phyloP scores from a whole-genome alignment of 1,140 invertebrate species.

The Colletes latitarsis region DNA sequence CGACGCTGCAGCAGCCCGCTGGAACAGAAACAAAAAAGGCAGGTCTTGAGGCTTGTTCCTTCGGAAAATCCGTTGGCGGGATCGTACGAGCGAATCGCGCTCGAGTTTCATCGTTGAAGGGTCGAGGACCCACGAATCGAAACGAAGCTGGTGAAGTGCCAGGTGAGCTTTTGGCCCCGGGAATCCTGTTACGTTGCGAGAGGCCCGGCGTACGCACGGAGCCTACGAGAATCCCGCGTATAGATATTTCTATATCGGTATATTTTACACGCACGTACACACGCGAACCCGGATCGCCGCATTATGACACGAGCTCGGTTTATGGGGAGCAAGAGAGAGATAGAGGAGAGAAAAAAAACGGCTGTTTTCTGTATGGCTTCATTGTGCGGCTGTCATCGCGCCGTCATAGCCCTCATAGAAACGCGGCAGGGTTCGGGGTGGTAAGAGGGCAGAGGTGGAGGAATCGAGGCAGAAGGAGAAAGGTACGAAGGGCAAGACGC shows the following conservation, averaged over 20 bases:
- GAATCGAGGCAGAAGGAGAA: neutral
- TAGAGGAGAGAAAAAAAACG: constrained; percentile 46
- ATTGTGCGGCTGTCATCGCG: constrained; percentile 77
- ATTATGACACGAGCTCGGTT: constrained; percentile 72
- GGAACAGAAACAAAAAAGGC: constrained; percentile 54
- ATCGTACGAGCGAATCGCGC: constrained; percentile 45
- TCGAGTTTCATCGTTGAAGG: constrained; percentile 58
- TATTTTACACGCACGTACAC: constrained; percentile 6
- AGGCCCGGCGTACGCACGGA: neutral
- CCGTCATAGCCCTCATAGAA: constrained; percentile 65
- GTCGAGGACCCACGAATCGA: constrained; percentile 20
- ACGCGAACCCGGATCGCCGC: constrained; percentile 55
- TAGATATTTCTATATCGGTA: neutral
- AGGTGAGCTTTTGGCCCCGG: constrained; percentile 64
- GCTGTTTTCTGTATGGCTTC: constrained; percentile 71
- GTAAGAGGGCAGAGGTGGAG: constrained; percentile 37
- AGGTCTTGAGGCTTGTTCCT: constrained; percentile 8
- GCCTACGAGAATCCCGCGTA: too few relatives aligned
- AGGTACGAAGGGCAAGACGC: neutral
- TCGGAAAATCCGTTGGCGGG: constrained; percentile 58
- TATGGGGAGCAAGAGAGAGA: constrained; percentile 54
- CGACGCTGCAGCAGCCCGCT: constrained; percentile 77
- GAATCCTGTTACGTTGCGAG: constrained; percentile 59
- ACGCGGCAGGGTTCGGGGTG: constrained; percentile 51
- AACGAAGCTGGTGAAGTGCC: constrained; percentile 71